Base-by-base conservation (phyloP, 2,797 vertebrate species). In the Hapalemur alaotrensis region DNA sequence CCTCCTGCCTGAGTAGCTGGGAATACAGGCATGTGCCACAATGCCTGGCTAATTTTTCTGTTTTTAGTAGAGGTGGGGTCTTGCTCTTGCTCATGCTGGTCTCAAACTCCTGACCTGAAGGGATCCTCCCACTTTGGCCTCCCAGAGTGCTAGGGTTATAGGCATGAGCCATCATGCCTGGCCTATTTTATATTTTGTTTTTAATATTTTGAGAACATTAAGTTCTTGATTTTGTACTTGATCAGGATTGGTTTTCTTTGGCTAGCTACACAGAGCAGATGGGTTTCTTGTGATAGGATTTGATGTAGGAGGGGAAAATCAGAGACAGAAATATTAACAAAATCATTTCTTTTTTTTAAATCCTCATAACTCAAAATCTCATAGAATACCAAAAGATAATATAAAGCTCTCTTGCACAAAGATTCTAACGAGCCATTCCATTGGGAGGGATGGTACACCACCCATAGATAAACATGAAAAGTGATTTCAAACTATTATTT, bases 291-390 rank as follows among this genome's bases (percentile, higher is more conserved):
- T 78, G 46, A 82, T 79, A 69, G 43, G 28, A 61, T 87, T 87
- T 91, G 67, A 20, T 84, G 70, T 93, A 12, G 13, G 30, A 81
- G 20, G 43, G 32, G 28, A 57, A 84, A 91, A 65, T 65, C 57
- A 94, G 92, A 93, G 83, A 25, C 69, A 91, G 50, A 92, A 20
- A 95, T 30, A 81, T 65, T 69, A 88, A 73, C 41, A 87, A 84
- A 81, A 46, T 59, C 35, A 69, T 85, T 85, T 82, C 14, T 38
- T 91, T 93, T 65, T 84, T 54, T 38, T 10, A 95, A 88, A 67
- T 91, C 41, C 32, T 91, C 38, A 25, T 72, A 80, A 84, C 15
- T 78, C 94, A 81, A 89, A 95, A 52, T 76, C 35, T 70, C 88
- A 80, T 43, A 48, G 28, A 78, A 38, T 73, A 82, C 25, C 69